Evolutionary conservation across 2,797 vertebrate genomes (phyloP).

Genomic region (Trachops cirrhosus): DNA sequence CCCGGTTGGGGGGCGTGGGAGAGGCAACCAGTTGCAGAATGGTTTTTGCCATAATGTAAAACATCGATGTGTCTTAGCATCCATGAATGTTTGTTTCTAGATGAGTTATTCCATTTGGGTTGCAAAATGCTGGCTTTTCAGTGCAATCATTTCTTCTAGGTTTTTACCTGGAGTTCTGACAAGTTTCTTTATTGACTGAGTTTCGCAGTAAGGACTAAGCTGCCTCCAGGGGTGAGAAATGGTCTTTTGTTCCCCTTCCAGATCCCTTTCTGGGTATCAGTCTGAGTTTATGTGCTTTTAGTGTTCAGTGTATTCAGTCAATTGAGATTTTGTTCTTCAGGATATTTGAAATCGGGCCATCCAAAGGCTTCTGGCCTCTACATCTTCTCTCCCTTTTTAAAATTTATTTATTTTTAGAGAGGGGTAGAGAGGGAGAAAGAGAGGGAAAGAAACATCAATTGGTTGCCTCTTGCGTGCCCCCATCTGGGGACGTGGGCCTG

Average conservation of each 20-base stretch:
- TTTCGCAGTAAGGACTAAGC: neutral
- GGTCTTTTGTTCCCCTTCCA: neutral
- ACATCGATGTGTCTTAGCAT: neutral
- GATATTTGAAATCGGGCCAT: neutral
- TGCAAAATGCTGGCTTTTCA: neutral
- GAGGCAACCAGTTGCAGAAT: too few species aligned
- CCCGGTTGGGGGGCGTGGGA: too few species aligned
- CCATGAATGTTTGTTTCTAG: neutral
- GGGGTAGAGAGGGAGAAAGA: too few species aligned
- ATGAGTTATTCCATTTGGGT: neutral
- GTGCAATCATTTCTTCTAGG: neutral
- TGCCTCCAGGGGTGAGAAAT: neutral
- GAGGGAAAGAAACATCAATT: neutral
- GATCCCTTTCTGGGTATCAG: neutral
- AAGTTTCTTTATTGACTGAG: neutral
- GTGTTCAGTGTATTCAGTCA: neutral
- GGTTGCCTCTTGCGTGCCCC: neutral
- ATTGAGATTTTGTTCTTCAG: too few species aligned
- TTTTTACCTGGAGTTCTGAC: neutral
- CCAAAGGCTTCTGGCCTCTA: too few species aligned
- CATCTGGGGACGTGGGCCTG: neutral
- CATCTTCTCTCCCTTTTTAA: too few species aligned
- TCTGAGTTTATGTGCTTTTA: neutral
- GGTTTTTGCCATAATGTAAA: neutral
- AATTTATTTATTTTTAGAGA: too few species aligned